phyloP scores from a whole-genome alignment of 2,113 vertebrate genomes.

The Oncorhynchus gorbuscha region DNA sequence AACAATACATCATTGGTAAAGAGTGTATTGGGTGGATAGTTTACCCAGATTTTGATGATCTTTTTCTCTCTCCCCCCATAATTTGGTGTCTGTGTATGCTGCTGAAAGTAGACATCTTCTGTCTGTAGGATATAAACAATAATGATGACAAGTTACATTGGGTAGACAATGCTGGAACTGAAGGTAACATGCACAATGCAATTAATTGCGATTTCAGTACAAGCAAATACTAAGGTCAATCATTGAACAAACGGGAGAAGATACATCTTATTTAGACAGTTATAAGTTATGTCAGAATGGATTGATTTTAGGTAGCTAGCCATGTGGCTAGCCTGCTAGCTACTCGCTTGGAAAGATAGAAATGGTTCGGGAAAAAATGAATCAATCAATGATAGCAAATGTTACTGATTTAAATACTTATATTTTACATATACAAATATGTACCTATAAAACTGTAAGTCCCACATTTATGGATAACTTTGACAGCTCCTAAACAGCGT shows the following conservation, averaged over 20 bases:
- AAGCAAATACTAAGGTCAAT: too few relatives aligned
- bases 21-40: conserved; percentile 24
- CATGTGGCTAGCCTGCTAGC: not conserved
- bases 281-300: too few relatives aligned
- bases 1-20: too few relatives aligned
- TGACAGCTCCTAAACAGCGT: conserved; percentile 57
- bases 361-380: not conserved
- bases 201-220: too few relatives aligned
- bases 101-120: conserved; percentile 86
- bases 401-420: not conserved
- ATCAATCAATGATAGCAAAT: too few relatives aligned
- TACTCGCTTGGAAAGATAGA: not conserved
- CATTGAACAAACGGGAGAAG: too few relatives aligned
- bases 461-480: conserved; percentile 55
- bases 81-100: conserved; percentile 80
- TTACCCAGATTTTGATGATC: conserved; percentile 82
- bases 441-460: conserved; percentile 55
- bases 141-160: not conserved
- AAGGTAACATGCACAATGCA: too few relatives aligned
- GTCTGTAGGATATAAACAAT: conserved; percentile 65
- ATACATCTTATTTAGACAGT: too few relatives aligned
- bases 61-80: conserved; percentile 84
- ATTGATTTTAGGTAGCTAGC: too few relatives aligned
- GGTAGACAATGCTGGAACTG: too few relatives aligned
- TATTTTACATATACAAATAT: accelerated